Conservation (phyloP, 2,113 vertebrate genomes). For the Clinocottus analis region DNA sequence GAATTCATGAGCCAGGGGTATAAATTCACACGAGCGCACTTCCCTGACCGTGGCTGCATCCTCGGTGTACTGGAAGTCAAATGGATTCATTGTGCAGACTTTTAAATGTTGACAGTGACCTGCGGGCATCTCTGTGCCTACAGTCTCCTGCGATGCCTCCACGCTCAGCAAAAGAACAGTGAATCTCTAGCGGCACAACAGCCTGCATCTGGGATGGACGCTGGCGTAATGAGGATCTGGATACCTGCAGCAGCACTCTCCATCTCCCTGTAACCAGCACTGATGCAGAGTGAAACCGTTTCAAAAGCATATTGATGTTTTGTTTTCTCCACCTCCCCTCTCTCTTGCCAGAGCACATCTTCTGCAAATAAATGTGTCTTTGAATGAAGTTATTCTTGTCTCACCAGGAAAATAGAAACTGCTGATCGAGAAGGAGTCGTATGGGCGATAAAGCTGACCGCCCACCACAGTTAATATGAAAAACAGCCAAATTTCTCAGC, state of each 20-base stretch:
- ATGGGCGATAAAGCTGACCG: constrained; percentile 52
- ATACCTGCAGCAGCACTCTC: constrained; percentile 31
- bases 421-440: constrained; percentile 56
- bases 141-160: not conserved
- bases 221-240: constrained; percentile 41
- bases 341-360: constrained; percentile 31
- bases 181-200: constrained; percentile 39
- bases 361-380: constrained; percentile 62
- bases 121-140: constrained; percentile 1
- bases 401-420: constrained; percentile 51
- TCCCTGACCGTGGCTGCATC: constrained; percentile 39
- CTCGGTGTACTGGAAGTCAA: constrained; percentile 23
- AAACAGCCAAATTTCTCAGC: constrained; percentile 38
- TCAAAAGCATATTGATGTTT: constrained; percentile 56
- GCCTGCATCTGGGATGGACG: constrained; percentile 44
- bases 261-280: constrained; percentile 27
- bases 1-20: constrained; percentile 12
- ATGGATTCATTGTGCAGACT: constrained; percentile 41
- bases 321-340: constrained; percentile 30
- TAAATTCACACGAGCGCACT: constrained; percentile 50
- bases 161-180: not conserved
- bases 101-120: constrained; percentile 31
- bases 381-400: constrained; percentile 58
- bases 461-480: constrained; percentile 55
- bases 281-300: constrained; percentile 31